Evolutionary conservation across 2,888 invertebrate species (phyloP), one percentile per base, ranked within the genome.

Genomic region (Gastrophysa polygoni): DNA sequence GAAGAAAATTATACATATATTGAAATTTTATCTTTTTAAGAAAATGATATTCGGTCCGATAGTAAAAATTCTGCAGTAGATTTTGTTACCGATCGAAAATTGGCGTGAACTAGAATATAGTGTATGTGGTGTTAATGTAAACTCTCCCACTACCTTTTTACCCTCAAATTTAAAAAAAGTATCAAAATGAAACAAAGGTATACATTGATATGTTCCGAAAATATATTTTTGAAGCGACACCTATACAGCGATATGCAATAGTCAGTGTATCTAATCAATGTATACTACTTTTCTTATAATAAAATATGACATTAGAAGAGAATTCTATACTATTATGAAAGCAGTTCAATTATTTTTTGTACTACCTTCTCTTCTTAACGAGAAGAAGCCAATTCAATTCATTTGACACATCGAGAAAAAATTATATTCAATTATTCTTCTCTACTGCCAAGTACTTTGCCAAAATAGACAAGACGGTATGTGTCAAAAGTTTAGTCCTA

Each of bases 11-110:
- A 76, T 77, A 77, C 74, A 77, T 77, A 64, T 64, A 68, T 77
- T 77, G 73, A 78, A 77, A 79, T 73, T 78, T 77, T 79, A 78
- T 79, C 78, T 80, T 80, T 80, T 78, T 79, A 78, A 68, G 59
- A 77, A 74, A 71, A 65, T 54, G 67, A 76, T 73, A 75, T 77
- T 78, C 78, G 78, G 78, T 77, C 77, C 78, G 75, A 59, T 54
- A 21, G 49, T 50, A 58, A 67, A 64, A 73, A 69, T 68, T 70
- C 68, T 65, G 47, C 63, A 38, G 80, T 79, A 79, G 78, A 79
- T 79, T 80, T 80, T 80, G 78, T 80, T 80, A 78, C 78, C 71
- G 74, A 75, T 73, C 72, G 72, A 72, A 46, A 71, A 75, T 79
- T 79, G 78, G 79, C 78, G 78, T 79, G 78, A 79, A 76, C 71